Conservation (phyloP, 1,140 invertebrate genomes). For the Ceratina australensis region DNA sequence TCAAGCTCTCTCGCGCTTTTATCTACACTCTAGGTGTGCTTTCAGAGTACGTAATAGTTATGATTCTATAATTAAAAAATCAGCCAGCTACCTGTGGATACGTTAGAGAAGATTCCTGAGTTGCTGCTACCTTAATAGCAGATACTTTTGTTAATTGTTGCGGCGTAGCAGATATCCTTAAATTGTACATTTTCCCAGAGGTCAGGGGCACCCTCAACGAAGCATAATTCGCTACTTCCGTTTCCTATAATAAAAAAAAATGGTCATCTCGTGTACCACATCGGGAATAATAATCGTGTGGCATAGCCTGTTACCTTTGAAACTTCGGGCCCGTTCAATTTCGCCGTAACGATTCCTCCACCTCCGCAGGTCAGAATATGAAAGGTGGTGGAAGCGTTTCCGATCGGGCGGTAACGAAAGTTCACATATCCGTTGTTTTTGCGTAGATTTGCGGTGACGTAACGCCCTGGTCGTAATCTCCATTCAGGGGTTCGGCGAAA, state of each 20-base stretch:
- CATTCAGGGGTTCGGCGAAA: conserved; percentile 73
- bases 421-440: conserved; percentile 73
- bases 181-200: conserved; percentile 70
- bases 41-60: too few relatives aligned
- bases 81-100: conserved; percentile 76
- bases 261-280: neutral
- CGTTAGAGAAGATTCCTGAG: conserved; percentile 70
- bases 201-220: conserved; percentile 72
- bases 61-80: too few relatives aligned
- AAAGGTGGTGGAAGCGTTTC: conserved; percentile 73
- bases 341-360: conserved; percentile 70
- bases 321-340: conserved; percentile 70
- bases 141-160: conserved; percentile 70
- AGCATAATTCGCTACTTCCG: conserved; percentile 73
- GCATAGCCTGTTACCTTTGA: conserved; percentile 47
- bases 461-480: conserved; percentile 69
- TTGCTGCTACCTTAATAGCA: conserved; percentile 73
- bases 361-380: conserved; percentile 74
- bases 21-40: too few relatives aligned
- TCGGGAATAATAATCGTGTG: too few relatives aligned
- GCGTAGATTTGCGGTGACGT: conserved; percentile 69
- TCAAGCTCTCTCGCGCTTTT: neutral
- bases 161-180: conserved; percentile 72
- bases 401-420: conserved; percentile 73
- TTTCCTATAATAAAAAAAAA: conserved; percentile 60